These are phyloP conservation scores for Sarcoramphus papa DNA, from an alignment of 2,797 vertebrate genomes.

Conservation along the genomic window DNA sequence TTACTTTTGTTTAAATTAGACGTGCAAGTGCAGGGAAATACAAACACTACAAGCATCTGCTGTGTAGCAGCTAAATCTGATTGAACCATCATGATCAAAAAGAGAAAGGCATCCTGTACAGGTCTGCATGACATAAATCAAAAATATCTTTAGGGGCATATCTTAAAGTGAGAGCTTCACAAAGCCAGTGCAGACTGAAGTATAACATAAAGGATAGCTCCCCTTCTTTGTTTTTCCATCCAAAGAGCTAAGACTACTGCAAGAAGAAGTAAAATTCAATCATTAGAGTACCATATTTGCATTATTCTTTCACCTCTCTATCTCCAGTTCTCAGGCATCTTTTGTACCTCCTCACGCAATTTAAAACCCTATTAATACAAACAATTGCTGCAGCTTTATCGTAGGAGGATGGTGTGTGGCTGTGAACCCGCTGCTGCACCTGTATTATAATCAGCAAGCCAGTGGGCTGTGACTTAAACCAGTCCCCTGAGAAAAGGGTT, in stretches of 20 bases:
- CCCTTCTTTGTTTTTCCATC: background rate
- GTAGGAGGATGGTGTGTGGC: background rate
- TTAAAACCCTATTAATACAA: background rate
- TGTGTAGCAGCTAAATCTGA: background rate
- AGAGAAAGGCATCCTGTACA: background rate
- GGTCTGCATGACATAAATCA: background rate
- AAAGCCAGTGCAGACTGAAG: background rate
- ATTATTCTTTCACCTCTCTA: background rate
- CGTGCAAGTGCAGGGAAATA: background rate
- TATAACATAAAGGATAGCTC: background rate
- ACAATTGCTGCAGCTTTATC: background rate
- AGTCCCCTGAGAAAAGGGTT: background rate
- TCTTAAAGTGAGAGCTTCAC: background rate
- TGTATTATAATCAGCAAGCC: conserved; percentile 8
- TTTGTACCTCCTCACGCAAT: background rate
- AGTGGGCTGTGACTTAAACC: background rate
- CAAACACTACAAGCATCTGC: background rate
- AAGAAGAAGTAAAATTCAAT: background rate
- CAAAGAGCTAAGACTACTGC: background rate
- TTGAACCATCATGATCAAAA: background rate
- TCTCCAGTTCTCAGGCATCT: background rate
- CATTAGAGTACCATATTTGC: background rate
- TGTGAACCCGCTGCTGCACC: background rate
- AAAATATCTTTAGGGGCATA: background rate
- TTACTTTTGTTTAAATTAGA: background rate